Percentiles rank a stretch among this genome's conserved stretches.
Evolutionary conservation across 2,113 vertebrate species (phyloP).

Genomic region (Empidonax traillii): DNA sequence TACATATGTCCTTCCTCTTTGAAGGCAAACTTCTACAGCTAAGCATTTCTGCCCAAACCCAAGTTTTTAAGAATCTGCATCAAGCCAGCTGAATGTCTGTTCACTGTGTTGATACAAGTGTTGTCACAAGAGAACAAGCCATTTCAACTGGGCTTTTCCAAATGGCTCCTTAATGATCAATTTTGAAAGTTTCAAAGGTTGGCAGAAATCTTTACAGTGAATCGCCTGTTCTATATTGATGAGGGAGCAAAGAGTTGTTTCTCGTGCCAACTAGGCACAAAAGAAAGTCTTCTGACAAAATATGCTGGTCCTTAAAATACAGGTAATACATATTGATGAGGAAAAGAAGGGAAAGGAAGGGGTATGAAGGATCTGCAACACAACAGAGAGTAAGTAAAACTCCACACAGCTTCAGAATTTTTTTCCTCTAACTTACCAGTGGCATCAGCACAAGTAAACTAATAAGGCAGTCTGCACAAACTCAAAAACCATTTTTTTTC

Average conservation of each 20-base stretch:
- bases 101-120: neutral
- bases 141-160: neutral
- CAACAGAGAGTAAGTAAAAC: neutral
- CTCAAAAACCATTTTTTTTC: neutral
- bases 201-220: neutral
- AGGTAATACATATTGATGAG: neutral
- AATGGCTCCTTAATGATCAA: neutral
- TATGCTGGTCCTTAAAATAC: neutral
- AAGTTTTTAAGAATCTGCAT: neutral
- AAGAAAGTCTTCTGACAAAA: neutral
- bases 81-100: neutral
- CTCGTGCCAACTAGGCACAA: neutral
- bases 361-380: neutral
- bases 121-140: neutral
- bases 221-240: fast-evolving
- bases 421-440: neutral
- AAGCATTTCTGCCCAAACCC: neutral
- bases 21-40: neutral
- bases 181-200: neutral
- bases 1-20: neutral
- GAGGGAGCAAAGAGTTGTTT: neutral
- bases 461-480: neutral
- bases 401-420: neutral
- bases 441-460: neutral
- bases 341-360: neutral